Conservation (phyloP, 2,113 vertebrate species). For the Pollachius pollachius region DNA sequence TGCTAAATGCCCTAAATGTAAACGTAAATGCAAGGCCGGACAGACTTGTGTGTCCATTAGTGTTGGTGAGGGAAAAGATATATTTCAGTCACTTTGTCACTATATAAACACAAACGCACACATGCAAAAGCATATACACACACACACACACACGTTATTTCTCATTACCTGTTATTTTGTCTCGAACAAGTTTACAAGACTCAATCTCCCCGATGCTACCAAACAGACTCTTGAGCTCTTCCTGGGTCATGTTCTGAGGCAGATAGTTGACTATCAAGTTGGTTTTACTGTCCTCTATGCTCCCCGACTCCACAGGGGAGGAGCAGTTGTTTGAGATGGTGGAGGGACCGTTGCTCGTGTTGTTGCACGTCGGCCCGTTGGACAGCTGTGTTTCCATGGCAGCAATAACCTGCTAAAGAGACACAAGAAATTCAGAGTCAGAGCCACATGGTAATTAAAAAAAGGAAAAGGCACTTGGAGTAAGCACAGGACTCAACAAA, state of each 20-base stretch:
- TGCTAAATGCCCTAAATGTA: too few relatives aligned
- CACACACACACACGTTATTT: conserved; percentile 81
- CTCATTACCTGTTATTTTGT: conserved; percentile 98
- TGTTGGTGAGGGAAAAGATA: too few relatives aligned
- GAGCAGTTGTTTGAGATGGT: conserved; percentile 92
- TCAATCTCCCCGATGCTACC: conserved; percentile 95
- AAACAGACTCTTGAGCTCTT: conserved; percentile 94
- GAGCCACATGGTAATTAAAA: neutral
- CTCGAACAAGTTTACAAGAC: conserved; percentile 92
- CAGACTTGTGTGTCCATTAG: too few relatives aligned
- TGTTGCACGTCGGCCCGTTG: conserved; percentile 96
- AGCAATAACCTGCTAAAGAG: conserved; percentile 94
- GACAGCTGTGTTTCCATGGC: conserved; percentile 99
- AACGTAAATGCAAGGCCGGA: too few relatives aligned
- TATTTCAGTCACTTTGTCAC: neutral
- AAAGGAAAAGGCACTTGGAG: neutral
- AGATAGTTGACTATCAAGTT: conserved; percentile 98
- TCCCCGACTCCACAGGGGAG: conserved; percentile 90
- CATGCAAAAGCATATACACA: neutral
- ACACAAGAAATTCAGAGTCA: conserved; percentile 53
- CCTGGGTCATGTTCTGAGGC: conserved; percentile 97
- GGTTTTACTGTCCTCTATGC: conserved; percentile 94
- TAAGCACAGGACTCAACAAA: neutral
- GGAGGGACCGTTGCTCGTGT: conserved; percentile 88
- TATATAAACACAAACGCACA: neutral